These are phyloP conservation scores for Sphaerophoria rueppellii DNA, from an alignment of 2,888 invertebrate genomes.

Conservation along the genomic window DNA sequence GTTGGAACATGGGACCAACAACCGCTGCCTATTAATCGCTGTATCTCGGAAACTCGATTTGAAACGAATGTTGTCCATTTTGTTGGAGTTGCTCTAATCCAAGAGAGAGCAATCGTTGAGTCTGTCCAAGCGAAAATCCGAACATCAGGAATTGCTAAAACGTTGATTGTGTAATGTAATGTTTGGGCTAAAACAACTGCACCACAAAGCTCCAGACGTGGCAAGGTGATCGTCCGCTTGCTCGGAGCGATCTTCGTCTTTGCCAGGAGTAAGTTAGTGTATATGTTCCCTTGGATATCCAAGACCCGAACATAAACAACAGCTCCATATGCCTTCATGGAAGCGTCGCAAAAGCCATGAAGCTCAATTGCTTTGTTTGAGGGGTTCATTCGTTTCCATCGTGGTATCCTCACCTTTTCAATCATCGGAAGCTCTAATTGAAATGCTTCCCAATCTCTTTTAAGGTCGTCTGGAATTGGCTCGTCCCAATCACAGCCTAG, in stretches of 20 bases:
- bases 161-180: slow-evolving; percentile 11
- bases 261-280: slow-evolving; percentile 19
- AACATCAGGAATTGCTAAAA: neutral
- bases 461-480: slow-evolving; percentile 8
- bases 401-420: slow-evolving; percentile 29
- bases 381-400: slow-evolving; percentile 27
- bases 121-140: too few relatives aligned
- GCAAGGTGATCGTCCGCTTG: slow-evolving; percentile 57
- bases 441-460: slow-evolving; percentile 25
- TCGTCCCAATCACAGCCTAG: slow-evolving; percentile 29
- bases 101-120: too few relatives aligned
- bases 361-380: neutral
- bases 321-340: neutral
- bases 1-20: neutral
- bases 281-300: neutral
- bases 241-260: slow-evolving; percentile 48
- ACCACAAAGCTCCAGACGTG: slow-evolving; percentile 61
- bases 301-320: slow-evolving; percentile 11
- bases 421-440: neutral
- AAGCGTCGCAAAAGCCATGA: neutral
- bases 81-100: neutral
- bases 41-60: slow-evolving; percentile 13
- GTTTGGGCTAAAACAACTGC: slow-evolving; percentile 54
- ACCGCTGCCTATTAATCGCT: neutral
- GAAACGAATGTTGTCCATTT: slow-evolving; percentile 6